Evolutionary conservation across 1,140 invertebrate genomes (phyloP).

Genomic region (Nephila pilipes): DNA sequence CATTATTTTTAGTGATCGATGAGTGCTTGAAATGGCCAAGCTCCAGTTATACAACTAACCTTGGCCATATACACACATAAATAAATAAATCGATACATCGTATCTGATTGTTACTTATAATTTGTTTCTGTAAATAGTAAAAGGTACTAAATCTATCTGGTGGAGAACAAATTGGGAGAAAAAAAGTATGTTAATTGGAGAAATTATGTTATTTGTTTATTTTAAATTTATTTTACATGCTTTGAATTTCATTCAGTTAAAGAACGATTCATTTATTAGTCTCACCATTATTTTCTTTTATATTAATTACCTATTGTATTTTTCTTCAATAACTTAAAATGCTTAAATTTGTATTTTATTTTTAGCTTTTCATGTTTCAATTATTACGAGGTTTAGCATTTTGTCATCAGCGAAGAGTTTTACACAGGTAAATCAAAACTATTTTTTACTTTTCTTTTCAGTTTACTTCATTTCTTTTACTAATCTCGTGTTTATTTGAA

Average conservation of each 20-base stretch:
- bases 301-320: too few relatives aligned
- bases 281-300: too few relatives aligned
- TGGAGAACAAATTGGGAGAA: too few relatives aligned
- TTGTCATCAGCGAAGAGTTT: constrained; percentile 86
- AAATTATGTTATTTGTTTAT: too few relatives aligned
- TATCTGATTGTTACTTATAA: not conserved
- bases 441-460: not conserved
- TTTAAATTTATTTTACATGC: too few relatives aligned
- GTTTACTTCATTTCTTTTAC: not conserved
- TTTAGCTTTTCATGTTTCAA: constrained; percentile 87
- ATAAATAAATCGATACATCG: not conserved
- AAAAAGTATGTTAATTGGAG: too few relatives aligned
- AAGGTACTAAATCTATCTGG: too few relatives aligned
- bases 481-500: not conserved
- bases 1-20: not conserved
- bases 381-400: constrained; percentile 86
- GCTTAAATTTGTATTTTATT: constrained; percentile 73
- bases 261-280: too few relatives aligned
- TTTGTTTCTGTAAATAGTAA: too few relatives aligned
- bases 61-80: not conserved
- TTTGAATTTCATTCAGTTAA: too few relatives aligned
- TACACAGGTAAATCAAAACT: constrained; percentile 82
- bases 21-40: not conserved
- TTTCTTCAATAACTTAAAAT: not conserved
- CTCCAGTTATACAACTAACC: not conserved